Percentiles rank a stretch among this genome's conserved stretches.
Evolutionary conservation across 2,797 vertebrate species (phyloP).

Genomic region (Phoeniculus purpureus): DNA sequence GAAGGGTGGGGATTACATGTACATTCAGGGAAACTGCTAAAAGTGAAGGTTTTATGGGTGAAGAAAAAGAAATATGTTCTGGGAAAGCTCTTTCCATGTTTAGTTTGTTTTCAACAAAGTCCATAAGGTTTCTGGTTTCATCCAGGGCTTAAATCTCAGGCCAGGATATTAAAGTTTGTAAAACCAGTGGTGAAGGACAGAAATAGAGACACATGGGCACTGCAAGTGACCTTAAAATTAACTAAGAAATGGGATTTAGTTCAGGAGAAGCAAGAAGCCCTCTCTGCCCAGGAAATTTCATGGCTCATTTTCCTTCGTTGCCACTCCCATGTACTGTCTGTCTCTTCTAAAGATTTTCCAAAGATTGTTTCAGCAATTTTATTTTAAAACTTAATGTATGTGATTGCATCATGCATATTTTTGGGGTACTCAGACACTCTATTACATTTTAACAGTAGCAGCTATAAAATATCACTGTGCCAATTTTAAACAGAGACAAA

Average conservation of each 20-base stretch:
- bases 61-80: conserved; percentile 3
- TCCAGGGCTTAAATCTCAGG: background rate
- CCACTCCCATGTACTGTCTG: background rate
- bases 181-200: background rate
- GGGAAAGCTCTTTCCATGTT: background rate
- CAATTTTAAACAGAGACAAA: background rate
- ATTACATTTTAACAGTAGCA: background rate
- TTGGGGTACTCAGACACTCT: background rate
- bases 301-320: background rate
- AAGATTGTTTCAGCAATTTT: background rate
- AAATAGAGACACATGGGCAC: background rate
- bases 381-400: background rate
- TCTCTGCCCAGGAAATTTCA: background rate
- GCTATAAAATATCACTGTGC: background rate
- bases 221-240: background rate
- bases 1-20: background rate
- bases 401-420: background rate
- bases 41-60: background rate
- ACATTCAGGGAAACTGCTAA: background rate
- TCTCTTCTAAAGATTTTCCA: background rate
- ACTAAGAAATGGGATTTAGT: background rate
- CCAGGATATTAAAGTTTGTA: background rate
- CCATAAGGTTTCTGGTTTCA: conserved; percentile 24
- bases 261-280: background rate
- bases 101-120: background rate